phyloP scores from a whole-genome alignment of 2,888 invertebrate genomes.

The Thera britannica region DNA sequence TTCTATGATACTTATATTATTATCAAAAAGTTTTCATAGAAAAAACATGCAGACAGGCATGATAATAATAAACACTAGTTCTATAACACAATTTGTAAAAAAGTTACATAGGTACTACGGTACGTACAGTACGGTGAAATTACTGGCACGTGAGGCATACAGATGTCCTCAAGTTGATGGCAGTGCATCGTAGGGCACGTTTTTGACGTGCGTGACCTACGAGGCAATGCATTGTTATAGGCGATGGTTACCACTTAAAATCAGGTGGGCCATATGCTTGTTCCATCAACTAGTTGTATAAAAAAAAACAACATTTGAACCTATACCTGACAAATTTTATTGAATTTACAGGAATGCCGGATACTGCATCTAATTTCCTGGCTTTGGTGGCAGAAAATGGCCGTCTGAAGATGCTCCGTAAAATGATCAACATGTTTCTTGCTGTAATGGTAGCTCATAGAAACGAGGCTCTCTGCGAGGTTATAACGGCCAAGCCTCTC shows the following conservation, averaged over 20 bases:
- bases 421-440: constrained; percentile 65
- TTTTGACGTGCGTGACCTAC: too few species aligned
- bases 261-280: too few species aligned
- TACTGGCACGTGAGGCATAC: too few species aligned
- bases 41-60: not conserved
- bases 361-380: constrained; percentile 63
- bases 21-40: not conserved
- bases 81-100: too few species aligned
- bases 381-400: constrained; percentile 71
- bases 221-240: too few species aligned
- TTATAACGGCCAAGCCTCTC: constrained; percentile 70
- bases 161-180: too few species aligned
- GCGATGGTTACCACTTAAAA: too few species aligned
- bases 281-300: too few species aligned
- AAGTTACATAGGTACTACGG: too few species aligned
- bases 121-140: too few species aligned
- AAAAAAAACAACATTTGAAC: too few species aligned
- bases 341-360: constrained; percentile 59
- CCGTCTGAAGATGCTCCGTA: constrained; percentile 61
- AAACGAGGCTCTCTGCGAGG: constrained; percentile 71
- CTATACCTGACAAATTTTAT: not conserved
- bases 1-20: not conserved
- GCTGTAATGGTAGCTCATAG: constrained; percentile 72
- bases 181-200: too few species aligned
- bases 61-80: not conserved